Evolutionary conservation across 2,797 vertebrate species (phyloP).

Genomic region (Choloepus didactylus): DNA sequence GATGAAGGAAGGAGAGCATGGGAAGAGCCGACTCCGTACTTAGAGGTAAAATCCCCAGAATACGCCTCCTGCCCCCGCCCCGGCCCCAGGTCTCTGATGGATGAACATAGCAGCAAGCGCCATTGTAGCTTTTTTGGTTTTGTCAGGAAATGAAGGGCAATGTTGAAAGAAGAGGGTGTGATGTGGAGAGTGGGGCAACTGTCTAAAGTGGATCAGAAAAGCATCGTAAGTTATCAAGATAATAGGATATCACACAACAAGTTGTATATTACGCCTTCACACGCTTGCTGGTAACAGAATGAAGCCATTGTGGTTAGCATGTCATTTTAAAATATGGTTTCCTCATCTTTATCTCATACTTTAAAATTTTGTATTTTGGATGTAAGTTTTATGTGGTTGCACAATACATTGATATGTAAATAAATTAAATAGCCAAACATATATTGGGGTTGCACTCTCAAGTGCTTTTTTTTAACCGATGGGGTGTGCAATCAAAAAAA

Average conservation of each 20-base stretch:
- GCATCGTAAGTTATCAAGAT: background rate
- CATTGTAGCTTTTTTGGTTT: background rate
- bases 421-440: background rate
- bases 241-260: no score
- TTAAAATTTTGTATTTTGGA: background rate
- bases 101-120: background rate
- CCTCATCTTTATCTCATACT: background rate
- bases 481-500: background rate
- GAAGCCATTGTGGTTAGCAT: background rate
- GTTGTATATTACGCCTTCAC: background rate
- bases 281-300: background rate
- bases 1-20: background rate
- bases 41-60: no score
- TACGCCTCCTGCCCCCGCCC: no score
- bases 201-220: background rate
- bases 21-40: background rate
- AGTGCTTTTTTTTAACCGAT: slow-evolving; percentile 3
- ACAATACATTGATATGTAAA: background rate
- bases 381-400: background rate
- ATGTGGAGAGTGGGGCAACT: background rate
- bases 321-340: background rate
- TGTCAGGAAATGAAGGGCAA: background rate
- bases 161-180: background rate
- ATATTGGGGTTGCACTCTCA: rapidly evolving
- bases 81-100: no score